phyloP scores from a whole-genome alignment of 2,113 vertebrate genomes.

The Pimephales promelas region DNA sequence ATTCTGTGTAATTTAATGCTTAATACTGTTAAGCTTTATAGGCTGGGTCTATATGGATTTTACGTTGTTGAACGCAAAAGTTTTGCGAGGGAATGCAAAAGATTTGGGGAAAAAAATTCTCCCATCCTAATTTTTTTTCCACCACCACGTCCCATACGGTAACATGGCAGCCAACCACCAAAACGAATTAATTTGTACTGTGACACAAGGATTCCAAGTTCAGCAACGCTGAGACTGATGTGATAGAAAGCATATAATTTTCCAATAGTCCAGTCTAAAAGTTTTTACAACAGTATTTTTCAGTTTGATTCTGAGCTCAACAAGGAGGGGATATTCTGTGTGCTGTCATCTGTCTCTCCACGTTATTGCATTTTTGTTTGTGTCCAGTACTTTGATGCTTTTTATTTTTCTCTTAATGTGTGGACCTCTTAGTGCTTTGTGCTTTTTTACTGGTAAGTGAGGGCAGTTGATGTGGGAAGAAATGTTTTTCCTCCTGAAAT shows the following conservation, averaged over 20 bases:
- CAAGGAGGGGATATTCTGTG: conserved; percentile 3
- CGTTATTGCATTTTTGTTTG: conserved; percentile 27
- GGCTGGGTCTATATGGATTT: too few species aligned
- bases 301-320: neutral
- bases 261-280: neutral
- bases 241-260: conserved; percentile 3
- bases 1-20: too few species aligned
- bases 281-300: neutral
- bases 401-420: neutral
- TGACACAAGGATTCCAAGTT: neutral
- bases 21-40: too few species aligned
- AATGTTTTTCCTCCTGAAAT: neutral
- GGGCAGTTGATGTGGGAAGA: conserved; percentile 46
- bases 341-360: neutral
- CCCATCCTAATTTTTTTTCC: too few species aligned
- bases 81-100: too few species aligned
- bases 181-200: neutral
- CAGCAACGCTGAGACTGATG: neutral
- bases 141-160: neutral
- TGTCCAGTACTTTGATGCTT: conserved; percentile 10
- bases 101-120: too few species aligned
- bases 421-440: neutral
- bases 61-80: too few species aligned
- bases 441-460: conserved; percentile 37
- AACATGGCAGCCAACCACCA: conserved; percentile 1